These are phyloP conservation scores for Oreochromis niloticus DNA, from an alignment of 2,113 vertebrate genomes.

Conservation along the genomic window DNA sequence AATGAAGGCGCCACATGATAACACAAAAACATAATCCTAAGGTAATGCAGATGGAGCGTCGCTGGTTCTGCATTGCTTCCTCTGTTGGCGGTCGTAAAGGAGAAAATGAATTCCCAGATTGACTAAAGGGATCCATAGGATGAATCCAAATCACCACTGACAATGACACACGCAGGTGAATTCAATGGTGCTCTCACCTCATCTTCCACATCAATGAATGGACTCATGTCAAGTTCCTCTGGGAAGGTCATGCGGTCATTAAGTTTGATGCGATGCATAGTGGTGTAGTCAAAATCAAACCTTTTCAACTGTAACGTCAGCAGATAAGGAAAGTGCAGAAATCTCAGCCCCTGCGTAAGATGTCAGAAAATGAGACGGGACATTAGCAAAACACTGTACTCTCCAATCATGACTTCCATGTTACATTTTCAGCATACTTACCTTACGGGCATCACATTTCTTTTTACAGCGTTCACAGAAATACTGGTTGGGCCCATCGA, in stretches of 20 bases:
- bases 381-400: neutral
- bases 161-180: neutral
- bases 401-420: neutral
- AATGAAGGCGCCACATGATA: neutral
- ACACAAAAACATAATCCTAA: neutral
- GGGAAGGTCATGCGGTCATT: constrained; percentile 99
- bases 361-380: neutral
- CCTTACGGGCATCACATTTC: constrained; percentile 98
- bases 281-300: constrained; percentile 99
- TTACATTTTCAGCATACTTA: constrained; percentile 52
- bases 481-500: constrained; percentile 97
- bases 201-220: constrained; percentile 96
- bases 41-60: neutral
- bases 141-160: neutral
- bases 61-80: neutral
- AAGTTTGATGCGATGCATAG: constrained; percentile 98
- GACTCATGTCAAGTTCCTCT: constrained; percentile 95
- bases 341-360: constrained; percentile 84
- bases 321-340: constrained; percentile 95
- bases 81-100: neutral
- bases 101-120: neutral
- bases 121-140: neutral
- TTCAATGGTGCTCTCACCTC: constrained; percentile 77
- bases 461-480: constrained; percentile 99
- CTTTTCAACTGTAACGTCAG: constrained; percentile 95